A percentile compares a stretch with the other conserved stretches of the same genome.
These are phyloP conservation scores for Lasiurus cinereus DNA, from an alignment of 2,113 vertebrate species.

Conservation along the genomic window DNA sequence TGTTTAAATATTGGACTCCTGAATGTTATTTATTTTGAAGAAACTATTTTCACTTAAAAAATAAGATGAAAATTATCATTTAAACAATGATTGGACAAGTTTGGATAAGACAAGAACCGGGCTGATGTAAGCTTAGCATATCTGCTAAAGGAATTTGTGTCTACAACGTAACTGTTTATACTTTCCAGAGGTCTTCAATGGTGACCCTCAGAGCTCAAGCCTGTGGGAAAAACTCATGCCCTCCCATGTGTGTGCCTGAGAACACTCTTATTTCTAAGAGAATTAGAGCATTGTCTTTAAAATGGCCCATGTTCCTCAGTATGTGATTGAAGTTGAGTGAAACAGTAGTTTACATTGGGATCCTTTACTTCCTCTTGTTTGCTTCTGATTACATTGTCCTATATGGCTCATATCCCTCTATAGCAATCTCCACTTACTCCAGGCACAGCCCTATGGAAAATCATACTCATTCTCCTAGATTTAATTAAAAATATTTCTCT, in stretches of 20 bases:
- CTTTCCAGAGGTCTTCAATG: background rate
- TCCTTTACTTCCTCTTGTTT: background rate
- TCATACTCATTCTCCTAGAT: background rate
- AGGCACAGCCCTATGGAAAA: background rate
- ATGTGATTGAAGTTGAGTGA: background rate
- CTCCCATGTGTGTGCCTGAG: background rate
- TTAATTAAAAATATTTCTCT: background rate
- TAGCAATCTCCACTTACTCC: background rate
- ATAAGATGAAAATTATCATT: background rate
- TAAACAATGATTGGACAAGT: background rate
- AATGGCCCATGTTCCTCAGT: background rate
- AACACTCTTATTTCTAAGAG: background rate
- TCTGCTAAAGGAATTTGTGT: background rate
- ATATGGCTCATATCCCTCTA: background rate
- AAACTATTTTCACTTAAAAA: background rate
- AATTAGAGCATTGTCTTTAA: background rate
- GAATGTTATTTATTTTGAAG: slow-evolving; percentile 35
- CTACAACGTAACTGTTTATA: background rate
- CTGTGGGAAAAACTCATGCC: background rate
- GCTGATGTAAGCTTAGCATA: background rate
- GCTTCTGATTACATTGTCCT: background rate
- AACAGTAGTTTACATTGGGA: background rate
- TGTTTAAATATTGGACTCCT: background rate
- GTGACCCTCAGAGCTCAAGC: background rate
- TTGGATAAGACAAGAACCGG: background rate